Evolutionary conservation across 2,113 vertebrate species (phyloP), one percentile per base, ranked within the genome.

Genomic region (Campylorhamphus procurvoides): DNA sequence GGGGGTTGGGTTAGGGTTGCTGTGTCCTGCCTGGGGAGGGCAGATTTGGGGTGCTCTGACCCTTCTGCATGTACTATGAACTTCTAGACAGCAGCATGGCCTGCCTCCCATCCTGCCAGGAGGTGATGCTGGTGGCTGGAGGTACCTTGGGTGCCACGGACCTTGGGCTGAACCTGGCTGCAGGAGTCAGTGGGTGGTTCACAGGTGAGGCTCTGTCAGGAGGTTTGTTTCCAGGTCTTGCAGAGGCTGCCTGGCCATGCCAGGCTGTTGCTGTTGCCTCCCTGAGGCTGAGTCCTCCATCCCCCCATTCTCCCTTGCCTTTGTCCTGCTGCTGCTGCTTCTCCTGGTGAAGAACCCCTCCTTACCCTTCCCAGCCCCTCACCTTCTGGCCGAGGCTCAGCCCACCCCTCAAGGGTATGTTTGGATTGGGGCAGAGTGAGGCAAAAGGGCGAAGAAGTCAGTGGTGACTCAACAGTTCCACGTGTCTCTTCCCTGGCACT

Each of bases 211-310:
- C 25, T 73, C 15, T 1, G 2, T 3, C 40, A 39, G 47, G 12
- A 56, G 33, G 12, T 37, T 90, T 62, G 33, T 60, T 73, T 24
- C 14, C n/a, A 71, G 81, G 44, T 50, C 42, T 14, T 12, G 19
- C 16, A 15, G 44, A 46, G 35, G 64, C 55, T 84, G 62, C 50
- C 24, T 8, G 35, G 25, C 84, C 3, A 0, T 9, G 55, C 72
- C 3, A 4, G 56, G 27, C 22, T 63, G 20, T 58, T 0, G 0
- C 39, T 59, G 28, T 2, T 0, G 27, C 42, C 16, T 56, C 35
- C 49, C 19, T 7, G 16, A 50, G 37, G 7, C 42, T 3, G 0
- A 35, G 18, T 31, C 47, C 55, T 79, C 35, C 22, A 11, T 59
- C 24, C 7, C 11, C 3, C 8, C 2, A 0, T 40, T 49, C 44